Conservation (phyloP, 2,888 invertebrate genomes). For the Bembecia ichneumoniformis region DNA sequence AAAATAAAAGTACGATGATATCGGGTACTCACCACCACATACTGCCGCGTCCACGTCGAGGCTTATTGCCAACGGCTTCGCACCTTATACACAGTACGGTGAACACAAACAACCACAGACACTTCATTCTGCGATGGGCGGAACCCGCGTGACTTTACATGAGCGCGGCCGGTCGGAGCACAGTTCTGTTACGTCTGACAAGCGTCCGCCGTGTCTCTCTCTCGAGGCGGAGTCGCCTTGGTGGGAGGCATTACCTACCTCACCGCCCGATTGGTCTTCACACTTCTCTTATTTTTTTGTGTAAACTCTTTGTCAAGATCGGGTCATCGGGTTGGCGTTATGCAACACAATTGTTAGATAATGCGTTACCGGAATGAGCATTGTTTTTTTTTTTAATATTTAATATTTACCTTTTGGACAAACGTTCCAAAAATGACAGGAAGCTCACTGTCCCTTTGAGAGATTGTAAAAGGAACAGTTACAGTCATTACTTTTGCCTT, state of each 20-base stretch:
- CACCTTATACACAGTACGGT: constrained; percentile 66
- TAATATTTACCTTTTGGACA: no score
- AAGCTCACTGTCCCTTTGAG: no score
- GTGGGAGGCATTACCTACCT: constrained; percentile 62
- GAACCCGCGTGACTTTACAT: constrained; percentile 39
- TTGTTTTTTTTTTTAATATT: no score
- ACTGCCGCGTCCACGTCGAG: constrained; percentile 86
- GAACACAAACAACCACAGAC: constrained; percentile 70
- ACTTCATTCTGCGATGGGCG: constrained; percentile 67
- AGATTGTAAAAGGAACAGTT: no score
- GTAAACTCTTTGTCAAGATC: constrained; percentile 34
- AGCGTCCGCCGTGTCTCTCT: constrained; percentile 24
- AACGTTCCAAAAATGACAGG: no score
- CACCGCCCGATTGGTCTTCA: constrained; percentile 53
- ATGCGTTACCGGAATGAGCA: constrained; percentile 13
- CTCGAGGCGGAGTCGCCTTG: constrained; percentile 53
- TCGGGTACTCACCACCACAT: constrained; percentile 88
- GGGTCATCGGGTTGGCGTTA: constrained; percentile 47
- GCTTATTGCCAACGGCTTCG: constrained; percentile 71
- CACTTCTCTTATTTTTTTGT: constrained; percentile 37
- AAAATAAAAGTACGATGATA: neutral
- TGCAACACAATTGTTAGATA: constrained; percentile 27
- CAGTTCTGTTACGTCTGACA: constrained; percentile 58
- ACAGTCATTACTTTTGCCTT: no score
- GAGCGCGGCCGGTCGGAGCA: constrained; percentile 55